phyloP scores from a whole-genome alignment of 1,140 invertebrate genomes.

The Glossosoma conforme region DNA sequence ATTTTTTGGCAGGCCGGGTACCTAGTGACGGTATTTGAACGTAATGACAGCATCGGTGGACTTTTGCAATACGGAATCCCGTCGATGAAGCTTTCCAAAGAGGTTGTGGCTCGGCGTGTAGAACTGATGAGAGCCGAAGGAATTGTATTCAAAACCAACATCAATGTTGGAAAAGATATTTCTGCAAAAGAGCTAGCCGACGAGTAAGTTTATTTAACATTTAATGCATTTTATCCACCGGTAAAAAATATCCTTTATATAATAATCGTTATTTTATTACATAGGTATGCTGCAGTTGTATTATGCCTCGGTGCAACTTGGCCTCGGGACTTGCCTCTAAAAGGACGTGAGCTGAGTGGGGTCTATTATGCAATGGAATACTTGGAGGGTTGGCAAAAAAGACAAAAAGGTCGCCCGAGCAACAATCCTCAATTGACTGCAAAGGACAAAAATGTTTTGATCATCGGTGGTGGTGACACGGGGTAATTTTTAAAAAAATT shows the following conservation, averaged over 20 bases:
- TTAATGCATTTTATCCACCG: background rate
- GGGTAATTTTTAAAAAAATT: too few species aligned
- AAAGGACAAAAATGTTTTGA: constrained; percentile 91
- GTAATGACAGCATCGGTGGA: constrained; percentile 93
- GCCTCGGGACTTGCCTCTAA: constrained; percentile 85
- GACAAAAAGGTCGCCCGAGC: constrained; percentile 68
- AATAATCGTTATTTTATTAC: background rate
- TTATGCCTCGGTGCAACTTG: constrained; percentile 93
- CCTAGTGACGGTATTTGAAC: constrained; percentile 90
- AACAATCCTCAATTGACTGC: constrained; percentile 63
- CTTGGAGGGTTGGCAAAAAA: constrained; percentile 95
- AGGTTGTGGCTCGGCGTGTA: constrained; percentile 86
- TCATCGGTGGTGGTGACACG: constrained; percentile 99
- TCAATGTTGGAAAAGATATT: constrained; percentile 90
- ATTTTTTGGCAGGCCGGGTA: constrained; percentile 65
- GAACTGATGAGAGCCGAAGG: constrained; percentile 87
- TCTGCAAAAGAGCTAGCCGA: constrained; percentile 62
- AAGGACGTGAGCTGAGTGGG: constrained; percentile 75
- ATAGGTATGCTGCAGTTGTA: constrained; percentile 78
- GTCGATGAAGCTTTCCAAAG: constrained; percentile 94
- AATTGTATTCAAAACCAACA: constrained; percentile 83
- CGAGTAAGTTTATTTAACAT: constrained; percentile 41
- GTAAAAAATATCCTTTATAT: background rate
- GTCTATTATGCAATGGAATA: constrained; percentile 99
- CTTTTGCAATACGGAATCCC: constrained; percentile 97